Evolutionary conservation across 1,140 invertebrate genomes (phyloP), one percentile per base, ranked within the genome.

Genomic region (Marisa cornuarietis): DNA sequence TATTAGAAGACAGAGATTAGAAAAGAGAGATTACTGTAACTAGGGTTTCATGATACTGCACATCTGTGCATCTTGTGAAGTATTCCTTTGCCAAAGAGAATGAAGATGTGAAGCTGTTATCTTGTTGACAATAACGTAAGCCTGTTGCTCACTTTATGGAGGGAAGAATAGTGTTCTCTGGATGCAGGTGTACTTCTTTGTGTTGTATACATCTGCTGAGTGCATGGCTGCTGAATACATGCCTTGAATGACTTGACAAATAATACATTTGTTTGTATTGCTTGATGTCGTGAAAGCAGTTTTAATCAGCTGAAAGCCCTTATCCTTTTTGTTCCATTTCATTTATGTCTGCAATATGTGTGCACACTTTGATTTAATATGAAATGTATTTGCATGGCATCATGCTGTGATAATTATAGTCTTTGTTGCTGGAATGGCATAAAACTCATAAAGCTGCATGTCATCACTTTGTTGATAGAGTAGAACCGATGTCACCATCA

Each of bases 81-180:
- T 71, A 71, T 42, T 71, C 69, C 69, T 71, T 71, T 71, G 69
- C 69, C n/a, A 71, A 71, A 71, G 69, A 42, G 26, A 71, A 71
- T 42, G 69, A 22, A 71, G 49, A 26, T 5, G 5, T 26, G 18
- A 58, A 58, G 54, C 22, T 13, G 66, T 68, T 22, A 16, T 68
- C 66, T 42, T 68, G n/a, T 68, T 68, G n/a, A 42, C n/a, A 68
- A 42, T 68, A 24, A 1, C 66, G 1, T 68, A 13, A 68, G 13
- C n/a, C 22, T 68, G 31, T 42, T 42, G 31, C 31, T 68, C 31
- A 68, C 22, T 68, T 7, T 24, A 13, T 1, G 31, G 5, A 5
- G 10, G 11, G 6, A 68, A 7, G n/a, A 68, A 42, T n/a, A 42
- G 31, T 42, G 31, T 42, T 42, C 1, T 68, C 11, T 68, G 66